Evolutionary conservation across 1,140 invertebrate species (phyloP), one percentile per base, ranked within the genome.

Genomic region (Drosophila leontia): DNA sequence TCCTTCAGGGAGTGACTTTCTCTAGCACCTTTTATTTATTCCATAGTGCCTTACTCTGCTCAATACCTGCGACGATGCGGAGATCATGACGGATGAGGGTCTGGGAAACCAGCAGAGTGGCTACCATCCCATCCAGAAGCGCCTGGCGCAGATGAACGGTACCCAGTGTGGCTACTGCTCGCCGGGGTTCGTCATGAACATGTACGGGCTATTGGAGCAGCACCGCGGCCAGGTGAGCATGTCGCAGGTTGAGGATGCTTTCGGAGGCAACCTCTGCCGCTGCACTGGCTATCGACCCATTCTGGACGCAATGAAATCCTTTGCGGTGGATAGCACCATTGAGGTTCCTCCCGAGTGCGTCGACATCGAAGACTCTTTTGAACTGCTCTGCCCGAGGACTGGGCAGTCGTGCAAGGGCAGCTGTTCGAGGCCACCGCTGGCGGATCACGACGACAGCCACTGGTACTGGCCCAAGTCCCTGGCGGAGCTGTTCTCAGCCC

Each of bases 251-350:
- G 96, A 97, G 91, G 95, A 97, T 77, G 95, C 95, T 0, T 96
- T 97, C 84, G 96, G 96, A 7, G 95, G 97, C 55, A 98, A 98
- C 85, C 94, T 98, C 26, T 98, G 97, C 71, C 94, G 97, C 53
- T 98, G 97, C 91, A 98, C 97, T 2, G 97, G 97, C 0, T 98
- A 98, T 82, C 93, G 97, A 59, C 95, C 97, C 2, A 98, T 98
- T 84, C 93, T 97, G 32, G 96, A 97, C 72, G 95, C 96, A n/a
- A 97, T 97, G 88, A 97, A 97, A 91, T 95, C 96, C 1, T 95
- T 96, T 61, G 95, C 95, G 0, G 91, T 80, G 1, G 96, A 97
- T 82, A 93, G 93, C 37, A 95, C 95, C 64, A 95, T 96, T 44
- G 94, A 96, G 87, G 95, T 95, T 29, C 64, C 94, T 3, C 55